phyloP scores from a whole-genome alignment of 2,797 vertebrate species.

The Heliangelus exortis region DNA sequence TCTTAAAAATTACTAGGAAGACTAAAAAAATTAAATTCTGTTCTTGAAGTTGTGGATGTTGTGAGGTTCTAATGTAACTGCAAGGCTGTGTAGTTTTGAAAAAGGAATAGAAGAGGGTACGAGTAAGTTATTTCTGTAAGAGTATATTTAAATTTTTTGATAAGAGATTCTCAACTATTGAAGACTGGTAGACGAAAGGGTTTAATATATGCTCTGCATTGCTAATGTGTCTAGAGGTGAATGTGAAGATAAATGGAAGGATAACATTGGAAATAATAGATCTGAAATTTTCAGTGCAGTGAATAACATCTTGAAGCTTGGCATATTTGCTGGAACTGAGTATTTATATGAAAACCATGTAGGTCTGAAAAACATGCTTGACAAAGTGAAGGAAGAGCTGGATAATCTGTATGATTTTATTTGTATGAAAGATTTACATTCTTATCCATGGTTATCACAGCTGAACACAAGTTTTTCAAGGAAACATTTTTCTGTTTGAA shows the following conservation, averaged over 20 bases:
- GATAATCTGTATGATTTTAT: neutral
- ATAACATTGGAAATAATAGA: neutral
- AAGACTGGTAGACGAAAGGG: neutral
- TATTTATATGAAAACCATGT: neutral
- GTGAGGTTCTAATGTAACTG: neutral
- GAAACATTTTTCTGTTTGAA: neutral
- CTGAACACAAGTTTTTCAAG: constrained; percentile 15
- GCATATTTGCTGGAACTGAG: neutral
- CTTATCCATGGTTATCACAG: constrained; percentile 45
- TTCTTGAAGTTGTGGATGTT: neutral
- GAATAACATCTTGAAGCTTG: neutral
- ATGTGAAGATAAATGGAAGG: neutral
- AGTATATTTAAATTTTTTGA: neutral
- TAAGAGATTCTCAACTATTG: neutral
- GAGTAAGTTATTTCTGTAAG: neutral
- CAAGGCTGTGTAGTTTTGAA: neutral
- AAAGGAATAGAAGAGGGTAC: neutral
- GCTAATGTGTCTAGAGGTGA: neutral
- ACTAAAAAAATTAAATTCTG: neutral
- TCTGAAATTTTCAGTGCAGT: neutral
- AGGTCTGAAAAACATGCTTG: neutral
- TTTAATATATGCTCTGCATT: neutral
- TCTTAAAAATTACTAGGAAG: neutral
- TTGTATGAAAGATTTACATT: constrained; percentile 1
- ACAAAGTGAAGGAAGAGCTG: constrained; percentile 20